phyloP scores from a whole-genome alignment of 2,888 invertebrate genomes.

The Amitus sp. region DNA sequence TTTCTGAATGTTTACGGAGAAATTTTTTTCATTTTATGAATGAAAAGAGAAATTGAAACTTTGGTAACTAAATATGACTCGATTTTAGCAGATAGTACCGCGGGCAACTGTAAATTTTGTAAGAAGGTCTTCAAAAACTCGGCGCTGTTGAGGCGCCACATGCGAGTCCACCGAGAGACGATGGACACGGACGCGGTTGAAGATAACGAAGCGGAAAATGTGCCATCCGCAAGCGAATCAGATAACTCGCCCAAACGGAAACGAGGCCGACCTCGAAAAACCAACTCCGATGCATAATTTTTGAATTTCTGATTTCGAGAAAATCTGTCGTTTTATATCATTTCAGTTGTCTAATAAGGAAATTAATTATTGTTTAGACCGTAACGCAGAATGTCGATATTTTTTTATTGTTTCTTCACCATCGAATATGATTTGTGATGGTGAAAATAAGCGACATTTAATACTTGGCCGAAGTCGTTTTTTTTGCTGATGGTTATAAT shows the following conservation, averaged over 20 bases:
- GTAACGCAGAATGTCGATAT: neutral
- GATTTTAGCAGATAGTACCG: constrained; percentile 47
- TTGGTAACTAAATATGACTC: neutral
- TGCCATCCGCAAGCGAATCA: neutral
- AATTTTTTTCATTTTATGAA: neutral
- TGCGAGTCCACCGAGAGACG: constrained; percentile 50
- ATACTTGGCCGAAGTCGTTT: neutral
- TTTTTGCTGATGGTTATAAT: too few relatives aligned
- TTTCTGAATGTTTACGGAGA: neutral
- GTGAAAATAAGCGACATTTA: neutral
- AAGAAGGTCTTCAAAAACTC: constrained; percentile 51
- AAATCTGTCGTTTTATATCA: neutral
- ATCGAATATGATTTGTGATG: too few relatives aligned
- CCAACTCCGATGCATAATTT: constrained; percentile 6
- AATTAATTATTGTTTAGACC: neutral
- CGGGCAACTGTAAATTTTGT: constrained; percentile 53
- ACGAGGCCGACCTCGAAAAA: constrained; percentile 11
- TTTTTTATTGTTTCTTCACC: neutral
- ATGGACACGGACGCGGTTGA: constrained; percentile 5
- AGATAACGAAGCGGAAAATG: constrained; percentile 3
- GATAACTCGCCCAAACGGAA: neutral
- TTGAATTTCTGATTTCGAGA: too few relatives aligned
- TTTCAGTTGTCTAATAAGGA: neutral
- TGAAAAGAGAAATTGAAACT: neutral
- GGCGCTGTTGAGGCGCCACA: constrained; percentile 49